Conservation (phyloP, 2,888 invertebrate species). For the Hypolimnas misippus region DNA sequence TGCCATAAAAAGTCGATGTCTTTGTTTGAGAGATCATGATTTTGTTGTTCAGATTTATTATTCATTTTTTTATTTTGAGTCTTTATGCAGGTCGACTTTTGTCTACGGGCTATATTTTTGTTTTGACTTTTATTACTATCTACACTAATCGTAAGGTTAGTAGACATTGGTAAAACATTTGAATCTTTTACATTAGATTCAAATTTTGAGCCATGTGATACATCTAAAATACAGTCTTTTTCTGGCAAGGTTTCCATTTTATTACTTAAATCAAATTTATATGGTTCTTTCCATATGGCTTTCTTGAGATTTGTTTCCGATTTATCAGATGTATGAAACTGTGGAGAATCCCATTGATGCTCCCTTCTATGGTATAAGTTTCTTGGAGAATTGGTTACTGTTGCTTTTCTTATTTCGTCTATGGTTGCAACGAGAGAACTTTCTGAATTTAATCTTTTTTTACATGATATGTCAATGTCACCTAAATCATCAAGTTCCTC, state of each 20-base stretch:
- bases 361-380: constrained; percentile 83
- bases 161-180: constrained; percentile 48
- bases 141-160: constrained; percentile 47
- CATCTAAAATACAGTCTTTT: constrained; percentile 67
- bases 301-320: constrained; percentile 68
- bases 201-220: constrained; percentile 60
- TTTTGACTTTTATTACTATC: constrained; percentile 50
- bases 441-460: constrained; percentile 78
- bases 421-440: constrained; percentile 86
- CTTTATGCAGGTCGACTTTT: constrained; percentile 57
- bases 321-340: constrained; percentile 61
- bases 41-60: constrained; percentile 57
- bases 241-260: constrained; percentile 73
- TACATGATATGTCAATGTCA: constrained; percentile 68
- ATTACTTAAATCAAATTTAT: constrained; percentile 72
- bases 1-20: constrained; percentile 77
- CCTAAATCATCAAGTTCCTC: constrained; percentile 84
- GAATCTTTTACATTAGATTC: constrained; percentile 58
- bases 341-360: constrained; percentile 76
- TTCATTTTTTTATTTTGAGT: constrained; percentile 60
- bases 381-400: constrained; percentile 83
- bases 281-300: constrained; percentile 79
- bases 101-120: constrained; percentile 59
- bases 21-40: constrained; percentile 69
- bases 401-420: constrained; percentile 85